Conservation (phyloP, 2,113 vertebrate species). For the Eira barbara region DNA sequence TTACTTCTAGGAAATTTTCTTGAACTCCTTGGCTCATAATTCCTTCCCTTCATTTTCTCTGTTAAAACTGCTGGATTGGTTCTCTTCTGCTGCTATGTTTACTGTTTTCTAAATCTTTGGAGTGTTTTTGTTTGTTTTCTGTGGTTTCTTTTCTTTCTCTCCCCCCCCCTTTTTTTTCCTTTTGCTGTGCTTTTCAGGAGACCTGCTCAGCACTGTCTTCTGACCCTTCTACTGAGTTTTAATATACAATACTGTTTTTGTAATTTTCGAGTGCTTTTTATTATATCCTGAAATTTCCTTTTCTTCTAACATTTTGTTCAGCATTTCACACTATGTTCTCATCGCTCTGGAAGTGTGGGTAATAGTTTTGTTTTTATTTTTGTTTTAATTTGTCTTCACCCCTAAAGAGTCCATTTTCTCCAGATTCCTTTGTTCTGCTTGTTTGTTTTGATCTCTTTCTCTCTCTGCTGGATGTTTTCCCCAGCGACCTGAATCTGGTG, state of each 20-base stretch:
- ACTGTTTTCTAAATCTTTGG: neutral
- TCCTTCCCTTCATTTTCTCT: neutral
- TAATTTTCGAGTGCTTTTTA: neutral
- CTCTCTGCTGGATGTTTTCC: neutral
- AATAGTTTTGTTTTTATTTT: neutral
- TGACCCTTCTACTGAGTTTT: neutral
- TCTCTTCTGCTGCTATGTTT: neutral
- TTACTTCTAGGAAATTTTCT: neutral
- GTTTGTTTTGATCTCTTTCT: neutral
- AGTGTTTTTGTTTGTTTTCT: neutral
- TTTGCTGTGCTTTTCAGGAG: neutral
- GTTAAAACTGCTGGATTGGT: neutral
- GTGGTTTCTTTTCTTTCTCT: neutral
- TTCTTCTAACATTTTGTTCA: neutral
- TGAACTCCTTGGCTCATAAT: neutral
- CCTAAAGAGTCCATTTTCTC: neutral
- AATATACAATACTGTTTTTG: neutral
- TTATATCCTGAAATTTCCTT: slow-evolving; percentile 11
- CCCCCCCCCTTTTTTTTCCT: neutral
- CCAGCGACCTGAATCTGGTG: neutral
- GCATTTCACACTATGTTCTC: neutral
- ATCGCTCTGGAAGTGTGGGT: slow-evolving; percentile 5
- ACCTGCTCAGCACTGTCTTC: neutral
- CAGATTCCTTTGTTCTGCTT: neutral
- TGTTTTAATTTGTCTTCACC: neutral